Evolutionary conservation across 2,113 vertebrate genomes (phyloP).

Genomic region (Mohoua ochrocephala): DNA sequence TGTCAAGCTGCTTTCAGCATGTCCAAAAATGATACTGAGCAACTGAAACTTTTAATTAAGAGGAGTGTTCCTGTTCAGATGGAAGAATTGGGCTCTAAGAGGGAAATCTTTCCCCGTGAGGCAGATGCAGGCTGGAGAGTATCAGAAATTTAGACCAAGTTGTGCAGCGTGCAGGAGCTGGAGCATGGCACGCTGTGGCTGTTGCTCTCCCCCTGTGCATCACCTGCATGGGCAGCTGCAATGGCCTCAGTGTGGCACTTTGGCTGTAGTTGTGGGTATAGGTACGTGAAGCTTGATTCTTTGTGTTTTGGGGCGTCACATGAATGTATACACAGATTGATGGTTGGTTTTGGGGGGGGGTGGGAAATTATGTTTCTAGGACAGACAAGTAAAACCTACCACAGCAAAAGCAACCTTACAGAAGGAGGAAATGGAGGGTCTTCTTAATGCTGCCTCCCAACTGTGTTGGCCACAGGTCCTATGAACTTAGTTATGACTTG

Average conservation of each 20-base stretch:
- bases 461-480: neutral
- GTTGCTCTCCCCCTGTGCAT: neutral
- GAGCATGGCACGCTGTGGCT: neutral
- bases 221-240: neutral
- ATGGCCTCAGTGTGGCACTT: neutral
- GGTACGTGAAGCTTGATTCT: neutral
- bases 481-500: neutral
- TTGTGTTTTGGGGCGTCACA: neutral
- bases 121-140: neutral
- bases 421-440: neutral
- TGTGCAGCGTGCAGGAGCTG: neutral
- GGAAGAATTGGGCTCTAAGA: neutral
- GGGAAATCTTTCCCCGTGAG: neutral
- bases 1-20: neutral
- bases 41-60: neutral
- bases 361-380: neutral
- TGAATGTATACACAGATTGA: neutral
- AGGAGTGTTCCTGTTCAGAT: neutral
- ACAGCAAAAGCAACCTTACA: neutral
- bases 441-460: neutral
- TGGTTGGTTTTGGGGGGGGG: neutral
- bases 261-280: neutral
- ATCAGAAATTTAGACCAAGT: neutral
- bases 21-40: neutral
- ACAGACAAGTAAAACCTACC: neutral